A percentile compares a stretch with the other conserved stretches of the same genome.
phyloP scores from a whole-genome alignment of 2,113 vertebrate species.

The Benitochromis conjunctus region DNA sequence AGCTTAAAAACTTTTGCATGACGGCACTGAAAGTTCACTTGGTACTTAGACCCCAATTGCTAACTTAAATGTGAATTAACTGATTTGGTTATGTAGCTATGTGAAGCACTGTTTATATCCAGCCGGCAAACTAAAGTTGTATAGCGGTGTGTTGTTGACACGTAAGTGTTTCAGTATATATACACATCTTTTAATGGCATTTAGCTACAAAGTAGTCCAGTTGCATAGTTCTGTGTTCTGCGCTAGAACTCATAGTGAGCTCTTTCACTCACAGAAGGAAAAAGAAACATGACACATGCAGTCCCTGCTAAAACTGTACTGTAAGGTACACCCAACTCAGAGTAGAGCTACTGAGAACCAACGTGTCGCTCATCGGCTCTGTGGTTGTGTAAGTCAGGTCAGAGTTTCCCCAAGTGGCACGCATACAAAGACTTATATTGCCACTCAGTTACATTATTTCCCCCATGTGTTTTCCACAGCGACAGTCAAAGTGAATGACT shows the following conservation, averaged over 20 bases:
- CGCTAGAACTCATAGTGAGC: neutral
- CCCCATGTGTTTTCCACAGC: neutral
- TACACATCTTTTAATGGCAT: neutral
- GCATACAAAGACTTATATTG: neutral
- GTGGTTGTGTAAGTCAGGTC: conserved; percentile 24
- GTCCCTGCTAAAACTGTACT: neutral
- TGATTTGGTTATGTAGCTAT: neutral
- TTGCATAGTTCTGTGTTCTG: neutral
- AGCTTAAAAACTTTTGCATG: neutral
- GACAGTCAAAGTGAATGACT: neutral
- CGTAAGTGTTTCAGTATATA: neutral
- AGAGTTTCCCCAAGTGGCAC: conserved; percentile 22
- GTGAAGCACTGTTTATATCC: neutral
- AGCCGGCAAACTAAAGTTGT: neutral
- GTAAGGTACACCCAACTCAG: neutral
- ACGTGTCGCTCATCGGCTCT: conserved; percentile 1
- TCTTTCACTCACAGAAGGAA: neutral
- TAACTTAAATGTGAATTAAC: neutral
- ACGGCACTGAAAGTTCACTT: neutral
- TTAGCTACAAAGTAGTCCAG: neutral
- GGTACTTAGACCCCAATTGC: neutral
- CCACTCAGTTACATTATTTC: neutral
- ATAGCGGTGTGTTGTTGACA: neutral
- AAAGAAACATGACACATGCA: conserved; percentile 8
- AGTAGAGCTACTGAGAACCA: neutral